These are phyloP conservation scores for Temnothorax curvispinosus DNA, from an alignment of 1,140 invertebrate genomes.

Conservation along the genomic window DNA sequence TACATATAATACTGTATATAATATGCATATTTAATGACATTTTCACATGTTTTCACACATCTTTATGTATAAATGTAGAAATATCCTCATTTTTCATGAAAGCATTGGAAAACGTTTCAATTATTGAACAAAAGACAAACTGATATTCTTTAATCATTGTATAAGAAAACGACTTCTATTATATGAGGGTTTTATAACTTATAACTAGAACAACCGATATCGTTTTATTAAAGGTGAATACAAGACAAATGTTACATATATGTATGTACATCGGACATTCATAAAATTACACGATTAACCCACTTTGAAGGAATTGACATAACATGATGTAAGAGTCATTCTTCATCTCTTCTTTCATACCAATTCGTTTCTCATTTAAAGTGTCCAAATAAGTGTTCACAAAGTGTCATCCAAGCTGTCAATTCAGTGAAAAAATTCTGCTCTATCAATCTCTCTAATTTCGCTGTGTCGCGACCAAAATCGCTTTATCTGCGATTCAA, in stretches of 20 bases:
- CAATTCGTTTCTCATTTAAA: neutral
- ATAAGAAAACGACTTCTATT: conserved; percentile 4
- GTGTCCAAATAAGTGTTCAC: no score
- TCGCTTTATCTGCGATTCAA: neutral
- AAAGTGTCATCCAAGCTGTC: neutral
- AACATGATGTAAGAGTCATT: neutral
- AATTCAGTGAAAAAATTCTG: neutral
- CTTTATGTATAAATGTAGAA: neutral
- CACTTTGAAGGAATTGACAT: conserved; percentile 5
- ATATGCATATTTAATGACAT: neutral
- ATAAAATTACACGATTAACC: neutral
- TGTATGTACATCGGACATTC: neutral
- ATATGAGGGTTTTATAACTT: neutral
- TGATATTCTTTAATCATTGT: neutral
- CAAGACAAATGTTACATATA: neutral
- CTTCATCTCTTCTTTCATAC: neutral
- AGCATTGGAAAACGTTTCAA: neutral
- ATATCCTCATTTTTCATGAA: neutral
- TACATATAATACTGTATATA: neutral
- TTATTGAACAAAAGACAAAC: neutral
- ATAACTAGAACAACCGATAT: neutral
- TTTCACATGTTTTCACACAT: neutral
- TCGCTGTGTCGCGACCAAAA: no score
- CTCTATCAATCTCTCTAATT: neutral
- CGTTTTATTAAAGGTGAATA: neutral